Percentiles rank a stretch among this genome's conserved stretches.
phyloP scores from a whole-genome alignment of 2,888 invertebrate genomes.

The Platynereis dumerilii region DNA sequence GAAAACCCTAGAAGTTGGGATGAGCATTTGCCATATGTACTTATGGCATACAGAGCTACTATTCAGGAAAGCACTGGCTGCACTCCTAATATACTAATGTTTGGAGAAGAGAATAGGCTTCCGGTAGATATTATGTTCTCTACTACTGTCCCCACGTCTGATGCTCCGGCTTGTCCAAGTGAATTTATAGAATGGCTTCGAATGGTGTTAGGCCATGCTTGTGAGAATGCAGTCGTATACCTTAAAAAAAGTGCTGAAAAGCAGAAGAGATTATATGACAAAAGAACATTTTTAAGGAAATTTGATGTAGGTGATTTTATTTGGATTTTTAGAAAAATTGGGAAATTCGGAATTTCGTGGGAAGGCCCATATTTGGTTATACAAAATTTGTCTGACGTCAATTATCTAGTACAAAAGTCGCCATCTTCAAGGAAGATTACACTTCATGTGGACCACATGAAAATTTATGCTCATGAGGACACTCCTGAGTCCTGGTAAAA shows the following conservation, averaged over 20 bases:
- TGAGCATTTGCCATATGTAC: conserved; percentile 3
- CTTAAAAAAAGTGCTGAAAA: not conserved
- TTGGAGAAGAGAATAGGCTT: not conserved
- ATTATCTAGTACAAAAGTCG: not conserved
- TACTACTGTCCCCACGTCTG: not conserved
- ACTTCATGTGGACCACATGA: conserved; percentile 2
- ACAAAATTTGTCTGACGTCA: not conserved
- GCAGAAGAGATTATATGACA: conserved; percentile 4
- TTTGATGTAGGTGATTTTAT: not conserved
- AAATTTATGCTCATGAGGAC: not conserved
- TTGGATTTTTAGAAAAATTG: not conserved
- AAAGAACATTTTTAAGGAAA: not conserved
- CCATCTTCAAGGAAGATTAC: not conserved
- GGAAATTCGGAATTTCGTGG: not conserved
- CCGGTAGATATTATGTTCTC: not conserved
- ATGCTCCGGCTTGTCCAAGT: not conserved
- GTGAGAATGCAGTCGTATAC: not conserved
- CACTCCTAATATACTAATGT: not conserved
- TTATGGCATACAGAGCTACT: not conserved
- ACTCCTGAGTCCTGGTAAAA: too few species aligned
- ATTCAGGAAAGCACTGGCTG: not conserved
- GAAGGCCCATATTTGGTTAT: conserved; percentile 1
- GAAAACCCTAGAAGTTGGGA: conserved; percentile 1
- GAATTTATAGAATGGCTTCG: conserved; percentile 3
- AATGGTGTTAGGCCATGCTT: not conserved